These are phyloP conservation scores for Epsilonema sp. DNA, from an alignment of 2,888 invertebrate species.

Conservation along the genomic window DNA sequence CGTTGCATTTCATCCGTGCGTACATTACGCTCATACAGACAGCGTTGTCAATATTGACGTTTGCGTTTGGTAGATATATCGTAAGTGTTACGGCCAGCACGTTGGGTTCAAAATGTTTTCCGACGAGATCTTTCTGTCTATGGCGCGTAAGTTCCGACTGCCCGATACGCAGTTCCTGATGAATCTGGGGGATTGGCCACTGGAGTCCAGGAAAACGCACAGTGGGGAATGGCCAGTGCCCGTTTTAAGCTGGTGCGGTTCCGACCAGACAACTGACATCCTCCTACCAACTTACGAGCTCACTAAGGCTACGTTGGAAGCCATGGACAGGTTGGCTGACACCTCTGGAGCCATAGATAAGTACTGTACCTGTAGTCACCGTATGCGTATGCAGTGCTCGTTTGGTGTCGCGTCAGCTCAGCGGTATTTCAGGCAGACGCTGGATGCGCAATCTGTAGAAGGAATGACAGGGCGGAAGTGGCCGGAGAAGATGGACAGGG, in stretches of 20 bases:
- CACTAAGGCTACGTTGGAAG: conserved; percentile 71
- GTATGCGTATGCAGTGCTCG: no score
- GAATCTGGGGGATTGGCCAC: conserved; percentile 89
- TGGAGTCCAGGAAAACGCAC: conserved; percentile 34
- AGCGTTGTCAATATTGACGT: not conserved
- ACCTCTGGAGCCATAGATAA: no score
- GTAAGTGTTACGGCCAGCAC: conserved; percentile 78
- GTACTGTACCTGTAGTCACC: no score
- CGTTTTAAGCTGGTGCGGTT: conserved; percentile 91
- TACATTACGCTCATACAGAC: not conserved
- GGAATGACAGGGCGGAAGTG: conserved; percentile 47
- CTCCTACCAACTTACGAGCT: conserved; percentile 85
- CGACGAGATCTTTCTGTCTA: conserved; percentile 60
- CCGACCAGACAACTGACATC: conserved; percentile 60
- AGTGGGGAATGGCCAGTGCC: conserved; percentile 44
- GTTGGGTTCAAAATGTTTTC: conserved; percentile 88
- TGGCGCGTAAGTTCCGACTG: conserved; percentile 54
- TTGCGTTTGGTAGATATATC: conserved; percentile 39
- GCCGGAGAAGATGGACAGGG: conserved; percentile 50
- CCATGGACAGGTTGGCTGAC: conserved; percentile 59
- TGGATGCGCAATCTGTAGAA: conserved; percentile 77
- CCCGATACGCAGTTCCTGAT: conserved; percentile 74
- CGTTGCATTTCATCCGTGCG: no score
- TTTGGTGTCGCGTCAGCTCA: no score
- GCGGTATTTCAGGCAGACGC: conserved; percentile 60